These are phyloP conservation scores for Drosophila nr. perissopoda DNA, from an alignment of 2,888 invertebrate species.

Conservation along the genomic window DNA sequence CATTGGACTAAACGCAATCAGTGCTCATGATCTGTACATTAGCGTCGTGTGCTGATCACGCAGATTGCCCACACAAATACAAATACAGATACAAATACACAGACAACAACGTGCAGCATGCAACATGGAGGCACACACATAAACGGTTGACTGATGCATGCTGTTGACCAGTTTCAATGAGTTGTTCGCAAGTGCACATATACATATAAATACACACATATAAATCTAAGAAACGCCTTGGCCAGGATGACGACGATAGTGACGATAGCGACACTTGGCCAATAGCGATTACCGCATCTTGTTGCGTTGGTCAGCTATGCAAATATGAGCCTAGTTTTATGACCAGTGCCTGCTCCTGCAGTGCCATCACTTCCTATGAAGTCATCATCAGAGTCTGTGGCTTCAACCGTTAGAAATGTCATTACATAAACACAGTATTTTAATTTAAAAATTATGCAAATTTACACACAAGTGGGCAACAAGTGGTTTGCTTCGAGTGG, in stretches of 20 bases:
- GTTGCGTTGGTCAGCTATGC: slow-evolving; percentile 55
- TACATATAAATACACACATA: slow-evolving; percentile 10
- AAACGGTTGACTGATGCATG: slow-evolving; percentile 57
- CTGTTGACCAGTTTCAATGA: slow-evolving; percentile 51
- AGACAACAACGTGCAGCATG: not conserved
- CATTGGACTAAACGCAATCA: slow-evolving; percentile 77
- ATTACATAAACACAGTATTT: slow-evolving; percentile 74
- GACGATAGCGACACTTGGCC: slow-evolving; percentile 34
- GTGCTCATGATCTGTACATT: slow-evolving; percentile 82
- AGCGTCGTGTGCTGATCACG: slow-evolving; percentile 79
- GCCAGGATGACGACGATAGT: slow-evolving; percentile 2
- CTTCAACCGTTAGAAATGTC: slow-evolving; percentile 71
- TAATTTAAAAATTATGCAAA: slow-evolving; percentile 77
- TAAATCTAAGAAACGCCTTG: slow-evolving; percentile 48
- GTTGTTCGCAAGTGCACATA: slow-evolving; percentile 9
- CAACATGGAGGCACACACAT: slow-evolving; percentile 22
- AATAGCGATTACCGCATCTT: slow-evolving; percentile 31
- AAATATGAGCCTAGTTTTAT: slow-evolving; percentile 58
- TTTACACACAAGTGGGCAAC: slow-evolving; percentile 33
- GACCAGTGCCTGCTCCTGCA: slow-evolving; percentile 21
- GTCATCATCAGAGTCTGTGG: slow-evolving; percentile 56
- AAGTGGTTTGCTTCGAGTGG: slow-evolving; percentile 54
- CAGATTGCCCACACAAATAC: slow-evolving; percentile 65
- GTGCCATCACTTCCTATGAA: slow-evolving; percentile 57
- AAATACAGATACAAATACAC: not conserved